phyloP scores from a whole-genome alignment of 2,888 invertebrate genomes.

The Onchidella celtica region DNA sequence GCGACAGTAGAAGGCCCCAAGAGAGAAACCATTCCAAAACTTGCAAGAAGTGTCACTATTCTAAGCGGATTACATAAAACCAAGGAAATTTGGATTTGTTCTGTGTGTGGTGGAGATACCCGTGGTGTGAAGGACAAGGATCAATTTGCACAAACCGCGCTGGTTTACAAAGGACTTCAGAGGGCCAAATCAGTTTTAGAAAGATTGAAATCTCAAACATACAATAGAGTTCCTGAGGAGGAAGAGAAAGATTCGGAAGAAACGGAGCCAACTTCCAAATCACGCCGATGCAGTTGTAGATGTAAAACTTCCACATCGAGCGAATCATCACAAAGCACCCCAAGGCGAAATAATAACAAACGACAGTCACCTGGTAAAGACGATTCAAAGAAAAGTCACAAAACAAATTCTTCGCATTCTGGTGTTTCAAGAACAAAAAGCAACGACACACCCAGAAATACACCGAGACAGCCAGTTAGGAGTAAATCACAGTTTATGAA shows the following conservation, averaged over 20 bases:
- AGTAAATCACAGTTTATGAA: too few relatives aligned
- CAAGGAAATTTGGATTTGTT: constrained; percentile 8
- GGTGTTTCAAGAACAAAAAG: too few relatives aligned
- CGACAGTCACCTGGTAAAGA: too few relatives aligned
- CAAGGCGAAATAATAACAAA: too few relatives aligned
- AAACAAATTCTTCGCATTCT: too few relatives aligned
- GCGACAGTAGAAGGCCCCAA: not conserved
- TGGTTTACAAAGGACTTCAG: constrained; percentile 15
- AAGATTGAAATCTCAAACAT: not conserved
- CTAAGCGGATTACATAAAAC: not conserved
- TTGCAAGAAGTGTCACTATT: constrained; percentile 3
- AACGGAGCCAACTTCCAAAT: not conserved
- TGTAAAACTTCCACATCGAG: not conserved
- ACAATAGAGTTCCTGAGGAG: not conserved
- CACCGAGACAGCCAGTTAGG: too few relatives aligned
- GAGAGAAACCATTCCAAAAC: not conserved
- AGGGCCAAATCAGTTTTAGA: constrained; percentile 16
- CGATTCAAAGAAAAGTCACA: too few relatives aligned
- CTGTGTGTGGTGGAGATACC: constrained; percentile 5
- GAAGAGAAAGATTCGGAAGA: not conserved
- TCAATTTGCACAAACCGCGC: not conserved
- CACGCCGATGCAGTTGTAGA: not conserved
- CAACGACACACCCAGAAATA: too few relatives aligned
- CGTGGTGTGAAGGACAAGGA: not conserved
- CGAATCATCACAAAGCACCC: too few relatives aligned